phyloP scores from a whole-genome alignment of 2,888 invertebrate species.

The Ceraclea dissimilis region DNA sequence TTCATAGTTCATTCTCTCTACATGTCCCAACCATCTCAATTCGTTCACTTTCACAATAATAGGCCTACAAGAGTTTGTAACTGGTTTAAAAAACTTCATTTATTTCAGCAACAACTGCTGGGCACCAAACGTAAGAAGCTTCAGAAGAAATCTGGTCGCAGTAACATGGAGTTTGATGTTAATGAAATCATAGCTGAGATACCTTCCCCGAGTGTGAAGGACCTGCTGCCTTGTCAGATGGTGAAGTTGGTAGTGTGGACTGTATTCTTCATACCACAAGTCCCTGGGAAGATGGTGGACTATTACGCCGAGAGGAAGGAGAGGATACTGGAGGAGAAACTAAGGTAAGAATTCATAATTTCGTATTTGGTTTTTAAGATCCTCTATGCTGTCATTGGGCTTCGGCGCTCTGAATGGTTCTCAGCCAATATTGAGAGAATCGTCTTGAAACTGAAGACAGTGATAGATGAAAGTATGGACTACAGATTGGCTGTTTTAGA shows the following conservation, averaged over 20 bases:
- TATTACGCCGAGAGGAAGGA: slow-evolving; percentile 46
- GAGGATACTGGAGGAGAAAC: slow-evolving; percentile 53
- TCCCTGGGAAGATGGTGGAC: slow-evolving; percentile 36
- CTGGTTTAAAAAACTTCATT: no score
- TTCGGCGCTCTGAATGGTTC: no score
- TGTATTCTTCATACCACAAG: slow-evolving; percentile 51
- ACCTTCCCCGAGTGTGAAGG: slow-evolving; percentile 62
- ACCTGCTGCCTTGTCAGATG: slow-evolving; percentile 80
- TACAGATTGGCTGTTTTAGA: no score
- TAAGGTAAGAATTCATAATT: slow-evolving; percentile 40
- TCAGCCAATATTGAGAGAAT: no score
- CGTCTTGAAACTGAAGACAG: no score
- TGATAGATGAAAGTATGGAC: no score
- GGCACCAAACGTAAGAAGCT: slow-evolving; percentile 59
- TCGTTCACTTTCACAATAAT: no score
- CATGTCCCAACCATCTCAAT: no score
- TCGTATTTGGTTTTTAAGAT: slow-evolving; percentile 1
- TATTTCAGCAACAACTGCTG: slow-evolving; percentile 62
- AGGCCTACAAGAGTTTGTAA: no score
- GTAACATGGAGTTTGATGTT: slow-evolving; percentile 47
- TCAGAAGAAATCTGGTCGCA: slow-evolving; percentile 50
- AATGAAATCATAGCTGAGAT: slow-evolving; percentile 59
- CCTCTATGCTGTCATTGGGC: no score
- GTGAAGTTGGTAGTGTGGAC: slow-evolving; percentile 59
- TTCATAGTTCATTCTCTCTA: no score